Percentiles rank a stretch among this genome's conserved stretches.
These are phyloP conservation scores for Vespertilio murinus DNA, from an alignment of 2,797 vertebrate genomes.

Conservation along the genomic window DNA sequence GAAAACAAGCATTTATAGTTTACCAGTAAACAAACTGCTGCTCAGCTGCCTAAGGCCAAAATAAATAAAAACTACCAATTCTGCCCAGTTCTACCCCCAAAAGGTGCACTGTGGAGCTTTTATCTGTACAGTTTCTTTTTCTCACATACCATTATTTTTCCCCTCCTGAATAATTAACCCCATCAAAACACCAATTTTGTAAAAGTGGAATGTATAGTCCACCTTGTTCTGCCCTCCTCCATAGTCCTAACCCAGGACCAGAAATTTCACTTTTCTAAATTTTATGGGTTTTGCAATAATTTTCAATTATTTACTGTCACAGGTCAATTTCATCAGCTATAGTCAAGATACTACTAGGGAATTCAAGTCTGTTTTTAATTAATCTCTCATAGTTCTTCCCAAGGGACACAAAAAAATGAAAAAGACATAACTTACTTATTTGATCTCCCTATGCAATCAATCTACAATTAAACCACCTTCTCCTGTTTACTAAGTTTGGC, in stretches of 20 bases:
- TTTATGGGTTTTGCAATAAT: background rate
- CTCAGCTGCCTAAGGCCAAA: background rate
- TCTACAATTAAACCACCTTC: background rate
- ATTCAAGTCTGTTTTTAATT: background rate
- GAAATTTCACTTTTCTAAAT: background rate
- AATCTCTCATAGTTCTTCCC: background rate
- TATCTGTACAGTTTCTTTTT: background rate
- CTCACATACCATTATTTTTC: background rate
- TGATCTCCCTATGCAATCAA: background rate
- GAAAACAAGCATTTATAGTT: background rate
- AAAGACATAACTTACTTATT: background rate
- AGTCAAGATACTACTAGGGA: background rate
- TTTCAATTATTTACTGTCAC: constrained; percentile 8
- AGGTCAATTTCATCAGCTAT: background rate
- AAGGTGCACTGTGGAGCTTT: background rate
- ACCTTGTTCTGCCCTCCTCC: background rate
- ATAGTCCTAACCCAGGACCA: background rate
- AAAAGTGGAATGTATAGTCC: background rate
- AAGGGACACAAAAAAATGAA: background rate
- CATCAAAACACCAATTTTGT: background rate
- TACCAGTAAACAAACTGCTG: background rate
- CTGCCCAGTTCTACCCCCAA: background rate
- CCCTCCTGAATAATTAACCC: background rate
- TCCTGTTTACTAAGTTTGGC: background rate
- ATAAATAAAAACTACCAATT: background rate